A percentile compares a stretch with the other conserved stretches of the same genome.
phyloP scores from a whole-genome alignment of 1,140 invertebrate species.

The Brachionus rotundiformis region DNA sequence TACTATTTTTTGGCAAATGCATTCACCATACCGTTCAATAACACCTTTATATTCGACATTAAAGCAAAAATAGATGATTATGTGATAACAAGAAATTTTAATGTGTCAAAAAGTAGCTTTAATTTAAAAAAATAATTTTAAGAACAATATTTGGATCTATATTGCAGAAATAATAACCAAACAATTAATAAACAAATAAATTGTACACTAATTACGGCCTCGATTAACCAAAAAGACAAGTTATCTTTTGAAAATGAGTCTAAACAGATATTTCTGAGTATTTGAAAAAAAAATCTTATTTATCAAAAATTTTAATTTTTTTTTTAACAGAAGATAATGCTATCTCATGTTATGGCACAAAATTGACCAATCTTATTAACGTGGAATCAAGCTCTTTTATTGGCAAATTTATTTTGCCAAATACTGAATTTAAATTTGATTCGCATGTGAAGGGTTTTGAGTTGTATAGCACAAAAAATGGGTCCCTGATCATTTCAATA shows the following conservation, averaged over 20 bases:
- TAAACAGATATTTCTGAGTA: neutral
- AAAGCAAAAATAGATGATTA: neutral
- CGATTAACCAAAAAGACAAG: neutral
- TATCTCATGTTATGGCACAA: neutral
- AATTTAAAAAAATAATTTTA: neutral
- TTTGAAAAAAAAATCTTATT: neutral
- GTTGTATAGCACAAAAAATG: neutral
- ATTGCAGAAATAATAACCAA: neutral
- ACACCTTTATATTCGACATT: neutral
- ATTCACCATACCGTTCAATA: neutral
- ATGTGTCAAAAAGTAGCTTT: neutral
- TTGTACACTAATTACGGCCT: neutral
- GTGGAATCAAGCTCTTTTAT: too few relatives aligned
- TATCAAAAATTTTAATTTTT: neutral
- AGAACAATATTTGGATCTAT: neutral
- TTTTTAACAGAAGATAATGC: neutral
- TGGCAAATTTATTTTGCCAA: neutral
- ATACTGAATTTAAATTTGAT: conserved; percentile 17
- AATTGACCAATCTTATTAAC: too few relatives aligned
- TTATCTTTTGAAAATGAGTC: neutral
- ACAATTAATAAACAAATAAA: neutral
- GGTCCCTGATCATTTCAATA: neutral
- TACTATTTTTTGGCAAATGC: neutral
- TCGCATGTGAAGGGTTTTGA: neutral
- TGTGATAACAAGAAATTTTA: neutral